Conservation (phyloP, 2,113 vertebrate species). For the Suricata suricatta region DNA sequence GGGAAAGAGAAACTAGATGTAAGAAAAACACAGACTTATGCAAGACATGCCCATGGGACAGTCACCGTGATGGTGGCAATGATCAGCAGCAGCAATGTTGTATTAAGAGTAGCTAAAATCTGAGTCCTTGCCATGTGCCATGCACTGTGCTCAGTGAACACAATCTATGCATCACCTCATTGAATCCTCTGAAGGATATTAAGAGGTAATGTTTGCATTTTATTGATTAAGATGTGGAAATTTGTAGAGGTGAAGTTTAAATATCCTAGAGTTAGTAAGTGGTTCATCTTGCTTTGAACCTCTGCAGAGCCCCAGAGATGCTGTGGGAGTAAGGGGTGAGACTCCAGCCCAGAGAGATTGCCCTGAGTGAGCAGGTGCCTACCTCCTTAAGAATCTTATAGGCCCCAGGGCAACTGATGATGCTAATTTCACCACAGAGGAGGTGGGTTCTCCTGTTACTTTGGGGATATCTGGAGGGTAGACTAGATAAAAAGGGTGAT, state of each 20-base stretch:
- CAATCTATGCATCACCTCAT: neutral
- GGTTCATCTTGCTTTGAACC: neutral
- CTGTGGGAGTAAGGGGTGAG: neutral
- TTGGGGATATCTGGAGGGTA: neutral
- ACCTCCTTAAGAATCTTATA: neutral
- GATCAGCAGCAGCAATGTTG: neutral
- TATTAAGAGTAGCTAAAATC: neutral
- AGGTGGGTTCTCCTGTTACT: neutral
- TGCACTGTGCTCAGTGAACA: neutral
- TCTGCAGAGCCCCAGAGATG: neutral
- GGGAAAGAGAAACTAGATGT: neutral
- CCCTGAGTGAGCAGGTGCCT: neutral
- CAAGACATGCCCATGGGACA: neutral
- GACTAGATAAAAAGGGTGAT: neutral
- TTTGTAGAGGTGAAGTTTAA: neutral
- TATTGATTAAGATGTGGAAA: neutral
- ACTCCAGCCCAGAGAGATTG: neutral
- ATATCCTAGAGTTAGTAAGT: neutral
- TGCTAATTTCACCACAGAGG: neutral
- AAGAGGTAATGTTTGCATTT: neutral
- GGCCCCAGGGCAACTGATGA: neutral
- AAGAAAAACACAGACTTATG: neutral
- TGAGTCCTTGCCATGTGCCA: neutral
- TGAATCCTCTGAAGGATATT: neutral
- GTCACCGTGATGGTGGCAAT: neutral